phyloP scores from a whole-genome alignment of 1,140 invertebrate species.

The Drosophila ohnishii region DNA sequence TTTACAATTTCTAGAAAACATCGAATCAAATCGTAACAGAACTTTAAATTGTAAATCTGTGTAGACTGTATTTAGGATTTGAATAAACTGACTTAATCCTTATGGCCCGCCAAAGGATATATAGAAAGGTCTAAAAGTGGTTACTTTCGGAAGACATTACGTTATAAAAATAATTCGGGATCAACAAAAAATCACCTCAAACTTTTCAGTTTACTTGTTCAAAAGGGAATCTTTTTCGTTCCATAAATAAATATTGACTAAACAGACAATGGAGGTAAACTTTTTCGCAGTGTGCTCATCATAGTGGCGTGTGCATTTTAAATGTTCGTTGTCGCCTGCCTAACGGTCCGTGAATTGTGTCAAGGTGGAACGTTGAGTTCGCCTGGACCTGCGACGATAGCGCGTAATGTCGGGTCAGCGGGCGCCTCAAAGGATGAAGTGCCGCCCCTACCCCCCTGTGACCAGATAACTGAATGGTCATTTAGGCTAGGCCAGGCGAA shows the following conservation, averaged over 20 bases:
- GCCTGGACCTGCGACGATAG: slow-evolving; percentile 32
- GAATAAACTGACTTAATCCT: too few relatives aligned
- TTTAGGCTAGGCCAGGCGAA: slow-evolving; percentile 40
- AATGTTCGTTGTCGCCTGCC: slow-evolving; percentile 68
- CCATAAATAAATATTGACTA: background rate
- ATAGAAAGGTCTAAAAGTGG: background rate
- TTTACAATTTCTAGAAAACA: background rate
- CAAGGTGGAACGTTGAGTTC: slow-evolving; percentile 58
- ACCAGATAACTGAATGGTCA: slow-evolving; percentile 45
- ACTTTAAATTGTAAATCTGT: background rate
- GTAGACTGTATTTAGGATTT: background rate
- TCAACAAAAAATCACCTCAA: background rate
- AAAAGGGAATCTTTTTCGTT: background rate
- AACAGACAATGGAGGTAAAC: background rate
- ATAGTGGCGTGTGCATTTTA: slow-evolving; percentile 60
- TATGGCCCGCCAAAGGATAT: background rate
- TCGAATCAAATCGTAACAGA: background rate
- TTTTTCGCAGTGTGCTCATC: slow-evolving; percentile 29
- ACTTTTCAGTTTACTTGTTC: background rate
- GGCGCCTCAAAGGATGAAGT: slow-evolving; percentile 29
- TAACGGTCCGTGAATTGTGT: slow-evolving; percentile 74
- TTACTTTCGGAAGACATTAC: background rate
- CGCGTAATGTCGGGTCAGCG: slow-evolving; percentile 46
- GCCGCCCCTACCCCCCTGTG: background rate
- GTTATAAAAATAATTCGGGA: background rate